Conservation (phyloP, 2,888 invertebrate genomes). For the Drosophila recens region DNA sequence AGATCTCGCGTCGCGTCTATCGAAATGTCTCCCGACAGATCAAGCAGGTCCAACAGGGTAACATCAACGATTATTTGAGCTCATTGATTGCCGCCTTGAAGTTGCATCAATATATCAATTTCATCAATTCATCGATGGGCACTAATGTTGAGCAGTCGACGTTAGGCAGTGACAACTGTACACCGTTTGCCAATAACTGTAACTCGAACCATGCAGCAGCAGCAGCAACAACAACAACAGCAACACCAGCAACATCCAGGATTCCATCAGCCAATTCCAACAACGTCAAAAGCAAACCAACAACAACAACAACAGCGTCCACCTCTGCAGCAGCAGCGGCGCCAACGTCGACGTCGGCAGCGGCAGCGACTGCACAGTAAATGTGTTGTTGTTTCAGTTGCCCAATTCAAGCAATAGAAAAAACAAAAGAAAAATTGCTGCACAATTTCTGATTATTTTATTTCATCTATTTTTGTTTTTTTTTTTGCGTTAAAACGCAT, state of each 20-base stretch:
- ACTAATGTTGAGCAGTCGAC: slow-evolving; percentile 83
- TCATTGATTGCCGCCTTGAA: slow-evolving; percentile 86
- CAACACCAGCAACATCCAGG: slow-evolving; percentile 3
- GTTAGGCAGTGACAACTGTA: slow-evolving; percentile 54
- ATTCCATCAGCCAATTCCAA: slow-evolving; percentile 17
- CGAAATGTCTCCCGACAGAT: slow-evolving; percentile 88
- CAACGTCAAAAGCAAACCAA: slow-evolving; percentile 27
- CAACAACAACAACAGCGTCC: slow-evolving; percentile 2
- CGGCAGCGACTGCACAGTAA: slow-evolving; percentile 24
- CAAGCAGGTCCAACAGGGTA: slow-evolving; percentile 86
- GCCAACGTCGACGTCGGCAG: slow-evolving; percentile 11
- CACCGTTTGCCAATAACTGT: slow-evolving; percentile 48
- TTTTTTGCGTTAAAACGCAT: slow-evolving; percentile 11
- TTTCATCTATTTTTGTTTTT: slow-evolving; percentile 5
- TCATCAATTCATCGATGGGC: slow-evolving; percentile 85
- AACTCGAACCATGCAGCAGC: slow-evolving; percentile 3
- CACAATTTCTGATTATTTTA: slow-evolving; percentile 4
- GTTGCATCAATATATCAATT: slow-evolving; percentile 86
- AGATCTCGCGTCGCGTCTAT: slow-evolving; percentile 90
- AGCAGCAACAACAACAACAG: slow-evolving; percentile 24
- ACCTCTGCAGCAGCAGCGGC: slow-evolving; percentile 9
- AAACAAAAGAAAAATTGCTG: background rate
- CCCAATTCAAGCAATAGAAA: background rate
- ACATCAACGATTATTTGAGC: slow-evolving; percentile 86
- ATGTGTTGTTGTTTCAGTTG: background rate